Evolutionary conservation across 1,140 invertebrate genomes (phyloP).

Genomic region (Epicauta chinensis): DNA sequence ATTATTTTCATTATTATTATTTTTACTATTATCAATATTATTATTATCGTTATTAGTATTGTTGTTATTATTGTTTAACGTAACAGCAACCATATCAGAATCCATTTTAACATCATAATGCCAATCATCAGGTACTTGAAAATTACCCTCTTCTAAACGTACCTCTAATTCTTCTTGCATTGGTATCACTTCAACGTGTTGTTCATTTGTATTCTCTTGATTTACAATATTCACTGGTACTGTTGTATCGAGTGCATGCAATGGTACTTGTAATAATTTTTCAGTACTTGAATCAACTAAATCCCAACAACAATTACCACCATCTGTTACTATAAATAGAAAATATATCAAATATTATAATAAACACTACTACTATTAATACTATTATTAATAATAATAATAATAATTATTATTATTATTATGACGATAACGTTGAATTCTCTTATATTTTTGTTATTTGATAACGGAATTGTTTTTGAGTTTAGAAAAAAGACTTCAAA

Average conservation of each 20-base stretch:
- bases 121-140: conserved; percentile 41
- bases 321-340: conserved; percentile 17
- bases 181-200: conserved; percentile 46
- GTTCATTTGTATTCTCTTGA: conserved; percentile 33
- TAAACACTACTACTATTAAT: too few relatives aligned
- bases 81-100: conserved; percentile 38
- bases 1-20: too few relatives aligned
- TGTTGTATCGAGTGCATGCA: conserved; percentile 37
- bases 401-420: too few relatives aligned
- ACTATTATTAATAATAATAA: too few relatives aligned
- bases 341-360: too few relatives aligned
- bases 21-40: too few relatives aligned
- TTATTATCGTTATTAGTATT: too few relatives aligned
- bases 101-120: conserved; percentile 41
- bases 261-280: conserved; percentile 41
- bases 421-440: too few relatives aligned
- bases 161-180: conserved; percentile 50
- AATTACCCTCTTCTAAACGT: conserved; percentile 43
- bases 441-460: too few relatives aligned
- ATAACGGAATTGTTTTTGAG: too few relatives aligned
- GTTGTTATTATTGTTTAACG: conserved; percentile 15
- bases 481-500: too few relatives aligned
- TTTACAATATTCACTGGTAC: conserved; percentile 34
- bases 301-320: conserved; percentile 43
- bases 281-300: conserved; percentile 46